Evolutionary conservation across 2,888 invertebrate genomes (phyloP), one percentile per base, ranked within the genome.

Genomic region (Agonum fuliginosum): DNA sequence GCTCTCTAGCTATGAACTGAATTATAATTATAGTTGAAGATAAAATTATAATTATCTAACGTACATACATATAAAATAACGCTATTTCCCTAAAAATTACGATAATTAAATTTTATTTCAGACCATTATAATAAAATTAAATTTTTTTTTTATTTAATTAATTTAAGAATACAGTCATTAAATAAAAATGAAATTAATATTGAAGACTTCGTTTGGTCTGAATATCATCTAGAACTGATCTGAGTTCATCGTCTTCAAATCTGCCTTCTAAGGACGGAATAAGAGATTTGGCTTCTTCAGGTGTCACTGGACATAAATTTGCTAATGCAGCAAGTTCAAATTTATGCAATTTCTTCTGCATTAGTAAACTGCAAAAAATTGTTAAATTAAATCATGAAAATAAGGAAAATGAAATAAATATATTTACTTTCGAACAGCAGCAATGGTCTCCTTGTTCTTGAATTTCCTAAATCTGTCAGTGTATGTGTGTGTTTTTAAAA

Each of bases 201-300:
- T 99, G 99, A 85, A 99, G 95, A 87, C 98, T 98, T 85, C 98
- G 91, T 87, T 99, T 99, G 0, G 98, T 98, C 87, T 98, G 97
- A 85, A 99, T 97, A 85, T 99, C 99, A 85, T 99, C 99, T 78
- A 99, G 89, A 82, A 99, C 93, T 84, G 97, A 95, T 82, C 97
- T 91, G n/a, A 99, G 89, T 87, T 99, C 99, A 85, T 99, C 99
- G 86, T 99, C 99, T 87, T 98, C 98, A 88, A 99, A 96, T 82
- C 99, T 92, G 41, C 98, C 98, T 87, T 99, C 99, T 80, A 99
- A 88, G 80, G 98, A 98, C 78, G 98, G 99, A 84, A 99, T 97
- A 8, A 99, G 88, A 14, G 98, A 95, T 88, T 99, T 99, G 0
- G 99, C 98, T 89, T 99, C 99, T 85, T 99, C 99, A 0, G 98